These are phyloP conservation scores for Lordiphosa fenestrarum DNA, from an alignment of 2,888 invertebrate species.

Conservation along the genomic window DNA sequence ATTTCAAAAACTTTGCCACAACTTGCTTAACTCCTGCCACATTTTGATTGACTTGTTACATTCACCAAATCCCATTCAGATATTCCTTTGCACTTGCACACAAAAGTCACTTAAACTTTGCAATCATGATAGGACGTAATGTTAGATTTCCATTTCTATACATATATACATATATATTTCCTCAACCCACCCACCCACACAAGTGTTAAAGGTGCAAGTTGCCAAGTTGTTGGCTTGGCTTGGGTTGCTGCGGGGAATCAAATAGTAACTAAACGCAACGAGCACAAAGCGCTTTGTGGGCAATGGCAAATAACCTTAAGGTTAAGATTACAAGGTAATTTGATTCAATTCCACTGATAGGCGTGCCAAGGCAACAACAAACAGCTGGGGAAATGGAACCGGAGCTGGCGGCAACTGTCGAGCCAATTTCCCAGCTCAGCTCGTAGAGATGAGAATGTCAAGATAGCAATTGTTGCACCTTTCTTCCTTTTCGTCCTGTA, in stretches of 20 bases:
- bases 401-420: constrained; percentile 30
- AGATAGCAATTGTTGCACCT: constrained; percentile 58
- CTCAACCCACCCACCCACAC: constrained; percentile 22
- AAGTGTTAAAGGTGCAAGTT: constrained; percentile 63
- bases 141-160: constrained; percentile 76
- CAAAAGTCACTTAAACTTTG: constrained; percentile 77
- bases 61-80: constrained; percentile 36
- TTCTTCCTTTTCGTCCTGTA: constrained; percentile 27
- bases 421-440: constrained; percentile 56
- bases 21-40: too few relatives aligned
- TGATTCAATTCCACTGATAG: constrained; percentile 81
- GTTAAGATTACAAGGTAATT: constrained; percentile 81
- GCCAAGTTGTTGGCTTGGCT: constrained; percentile 11
- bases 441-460: constrained; percentile 59
- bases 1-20: too few relatives aligned
- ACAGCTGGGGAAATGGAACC: constrained; percentile 22
- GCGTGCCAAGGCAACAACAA: constrained; percentile 64
- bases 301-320: constrained; percentile 78
- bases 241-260: constrained; percentile 30
- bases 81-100: constrained; percentile 57
- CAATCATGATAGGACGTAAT: constrained; percentile 76
- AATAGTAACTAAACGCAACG: constrained; percentile 71
- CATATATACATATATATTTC: constrained; percentile 29
- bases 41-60: constrained; percentile 63
- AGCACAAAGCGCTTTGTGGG: constrained; percentile 65